Percentiles rank a stretch among this genome's conserved stretches.
Evolutionary conservation across 2,888 invertebrate genomes (phyloP).

Genomic region (Hirtodrosophila confusa): DNA sequence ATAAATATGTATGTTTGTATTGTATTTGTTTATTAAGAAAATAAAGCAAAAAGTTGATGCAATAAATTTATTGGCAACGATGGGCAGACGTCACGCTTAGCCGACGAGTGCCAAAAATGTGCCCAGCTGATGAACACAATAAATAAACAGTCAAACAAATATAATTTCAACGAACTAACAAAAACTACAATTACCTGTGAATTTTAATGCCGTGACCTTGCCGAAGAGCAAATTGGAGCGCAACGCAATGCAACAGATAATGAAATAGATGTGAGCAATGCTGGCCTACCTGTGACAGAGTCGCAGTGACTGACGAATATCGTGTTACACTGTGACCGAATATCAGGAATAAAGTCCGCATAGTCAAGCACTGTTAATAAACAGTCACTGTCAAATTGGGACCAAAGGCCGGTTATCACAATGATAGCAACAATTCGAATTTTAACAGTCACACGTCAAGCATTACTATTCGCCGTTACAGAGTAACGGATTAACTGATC

Average conservation of each 20-base stretch:
- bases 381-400: no score
- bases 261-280: no score
- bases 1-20: background rate
- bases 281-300: no score
- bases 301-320: no score
- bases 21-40: conserved; percentile 36
- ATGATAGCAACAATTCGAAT: no score
- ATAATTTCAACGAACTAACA: conserved; percentile 23
- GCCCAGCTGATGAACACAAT: conserved; percentile 38
- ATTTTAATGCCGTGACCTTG: conserved; percentile 28
- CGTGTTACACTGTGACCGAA: no score
- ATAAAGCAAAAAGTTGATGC: conserved; percentile 40
- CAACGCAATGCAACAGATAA: conserved; percentile 6
- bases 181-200: conserved; percentile 30
- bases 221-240: conserved; percentile 35
- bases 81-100: conserved; percentile 36
- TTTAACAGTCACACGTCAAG: no score
- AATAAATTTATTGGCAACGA: conserved; percentile 59
- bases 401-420: no score
- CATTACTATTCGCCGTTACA: no score
- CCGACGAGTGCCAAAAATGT: conserved; percentile 36
- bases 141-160: conserved; percentile 26
- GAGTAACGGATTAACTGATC: no score
- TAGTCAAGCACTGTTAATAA: no score
- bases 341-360: no score